Conservation (phyloP, 2,113 vertebrate genomes). For the Mionectes macconnelli region DNA sequence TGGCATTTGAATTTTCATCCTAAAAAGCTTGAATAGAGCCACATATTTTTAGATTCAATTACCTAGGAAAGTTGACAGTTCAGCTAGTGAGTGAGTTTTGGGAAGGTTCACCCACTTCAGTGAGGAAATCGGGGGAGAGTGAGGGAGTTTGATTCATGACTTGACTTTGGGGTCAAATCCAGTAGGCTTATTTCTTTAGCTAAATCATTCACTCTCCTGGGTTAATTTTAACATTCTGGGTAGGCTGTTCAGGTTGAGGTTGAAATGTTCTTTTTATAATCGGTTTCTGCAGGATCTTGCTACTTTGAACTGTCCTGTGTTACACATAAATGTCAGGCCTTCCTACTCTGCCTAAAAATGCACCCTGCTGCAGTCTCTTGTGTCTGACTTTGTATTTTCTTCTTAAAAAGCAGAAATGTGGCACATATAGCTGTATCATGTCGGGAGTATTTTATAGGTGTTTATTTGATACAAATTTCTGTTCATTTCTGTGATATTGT, state of each 20-base stretch:
- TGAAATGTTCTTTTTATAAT: not conserved
- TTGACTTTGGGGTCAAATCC: not conserved
- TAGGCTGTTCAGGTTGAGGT: not conserved
- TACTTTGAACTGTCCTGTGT: not conserved
- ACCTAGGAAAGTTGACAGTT: not conserved
- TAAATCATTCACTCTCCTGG: not conserved
- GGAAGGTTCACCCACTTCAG: not conserved
- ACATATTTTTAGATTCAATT: not conserved
- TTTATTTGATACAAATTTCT: not conserved
- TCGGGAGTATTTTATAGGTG: not conserved
- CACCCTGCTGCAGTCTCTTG: not conserved
- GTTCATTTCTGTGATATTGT: not conserved
- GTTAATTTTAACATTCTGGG: conserved; percentile 30
- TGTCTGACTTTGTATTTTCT: not conserved
- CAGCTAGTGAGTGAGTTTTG: not conserved
- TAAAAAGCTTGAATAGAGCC: not conserved
- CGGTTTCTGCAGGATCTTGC: not conserved
- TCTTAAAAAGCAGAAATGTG: not conserved
- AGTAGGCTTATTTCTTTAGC: not conserved
- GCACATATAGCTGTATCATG: not conserved
- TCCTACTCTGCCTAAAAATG: not conserved
- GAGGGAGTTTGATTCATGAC: not conserved
- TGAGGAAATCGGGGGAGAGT: not conserved
- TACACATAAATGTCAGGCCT: not conserved
- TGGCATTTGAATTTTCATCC: not conserved